Percentiles rank a stretch among this genome's conserved stretches.
phyloP scores from a whole-genome alignment of 2,797 vertebrate species.

The Xiphorhynchus erythropygius region DNA sequence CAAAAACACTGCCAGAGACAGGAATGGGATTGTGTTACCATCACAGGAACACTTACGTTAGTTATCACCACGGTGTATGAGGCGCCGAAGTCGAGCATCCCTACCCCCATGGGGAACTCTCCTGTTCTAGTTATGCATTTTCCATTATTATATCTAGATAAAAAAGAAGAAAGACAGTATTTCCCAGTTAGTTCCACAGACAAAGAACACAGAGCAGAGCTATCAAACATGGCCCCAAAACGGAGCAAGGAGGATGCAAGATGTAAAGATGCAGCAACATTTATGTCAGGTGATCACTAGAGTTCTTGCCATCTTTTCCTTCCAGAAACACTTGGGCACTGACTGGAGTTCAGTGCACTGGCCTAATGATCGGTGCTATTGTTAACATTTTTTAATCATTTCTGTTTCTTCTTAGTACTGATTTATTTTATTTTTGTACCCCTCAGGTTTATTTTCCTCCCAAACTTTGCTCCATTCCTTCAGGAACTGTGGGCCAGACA shows the following conservation, averaged over 20 bases:
- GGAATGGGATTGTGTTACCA: neutral
- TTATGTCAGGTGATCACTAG: neutral
- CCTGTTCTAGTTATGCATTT: conserved; percentile 49
- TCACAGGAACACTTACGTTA: conserved; percentile 75
- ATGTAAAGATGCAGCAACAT: neutral
- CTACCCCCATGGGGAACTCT: conserved; percentile 77
- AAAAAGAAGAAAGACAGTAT: neutral
- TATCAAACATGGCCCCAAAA: neutral
- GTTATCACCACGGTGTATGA: conserved; percentile 85
- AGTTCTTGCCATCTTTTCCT: neutral
- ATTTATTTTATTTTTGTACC: neutral
- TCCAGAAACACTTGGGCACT: neutral
- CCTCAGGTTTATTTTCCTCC: neutral
- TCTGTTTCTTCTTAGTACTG: neutral
- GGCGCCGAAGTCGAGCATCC: conserved; percentile 88
- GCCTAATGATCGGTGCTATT: neutral
- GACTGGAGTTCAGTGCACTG: neutral
- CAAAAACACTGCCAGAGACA: neutral
- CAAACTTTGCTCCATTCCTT: neutral
- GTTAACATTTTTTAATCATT: neutral
- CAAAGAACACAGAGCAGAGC: neutral
- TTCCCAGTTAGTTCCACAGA: conserved; percentile 27
- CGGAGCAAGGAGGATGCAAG: neutral
- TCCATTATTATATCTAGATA: conserved; percentile 78
- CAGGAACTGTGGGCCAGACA: neutral